Conservation (phyloP, 2,888 invertebrate genomes). For the Brenthis hecate region DNA sequence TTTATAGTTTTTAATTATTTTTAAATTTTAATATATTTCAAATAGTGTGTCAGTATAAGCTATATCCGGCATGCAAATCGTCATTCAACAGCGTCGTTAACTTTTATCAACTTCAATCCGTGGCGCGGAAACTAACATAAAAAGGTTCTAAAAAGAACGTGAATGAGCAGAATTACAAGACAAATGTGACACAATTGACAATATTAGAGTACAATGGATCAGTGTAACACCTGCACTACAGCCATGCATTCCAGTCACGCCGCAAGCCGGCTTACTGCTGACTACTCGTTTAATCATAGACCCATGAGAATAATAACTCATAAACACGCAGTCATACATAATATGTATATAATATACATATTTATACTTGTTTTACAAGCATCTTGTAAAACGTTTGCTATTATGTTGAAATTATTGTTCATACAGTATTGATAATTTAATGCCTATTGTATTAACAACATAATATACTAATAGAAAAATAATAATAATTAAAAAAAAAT, state of each 20-base stretch:
- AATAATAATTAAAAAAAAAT: too few relatives aligned
- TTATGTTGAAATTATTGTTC: too few relatives aligned
- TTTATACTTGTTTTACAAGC: too few relatives aligned
- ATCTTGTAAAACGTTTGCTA: too few relatives aligned
- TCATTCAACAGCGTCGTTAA: too few relatives aligned
- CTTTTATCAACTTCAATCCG: not conserved
- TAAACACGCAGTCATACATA: not conserved
- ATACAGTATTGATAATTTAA: too few relatives aligned
- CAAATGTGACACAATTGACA: conserved; percentile 22
- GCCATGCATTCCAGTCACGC: conserved; percentile 35
- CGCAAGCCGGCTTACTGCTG: conserved; percentile 5
- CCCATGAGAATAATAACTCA: not conserved
- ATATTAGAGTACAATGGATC: conserved; percentile 26
- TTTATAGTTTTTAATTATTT: too few relatives aligned
- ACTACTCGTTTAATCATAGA: conserved; percentile 5
- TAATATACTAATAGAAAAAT: too few relatives aligned
- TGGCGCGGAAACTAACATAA: not conserved
- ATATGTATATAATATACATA: not conserved
- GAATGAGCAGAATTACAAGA: conserved; percentile 11
- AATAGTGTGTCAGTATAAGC: too few relatives aligned
- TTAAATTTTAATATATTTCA: too few relatives aligned
- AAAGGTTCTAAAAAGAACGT: not conserved
- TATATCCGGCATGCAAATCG: too few relatives aligned
- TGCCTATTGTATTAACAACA: too few relatives aligned
- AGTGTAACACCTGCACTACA: conserved; percentile 32